Conservation (phyloP, 2,797 vertebrate species). For the Phyllotis vaccarum region DNA sequence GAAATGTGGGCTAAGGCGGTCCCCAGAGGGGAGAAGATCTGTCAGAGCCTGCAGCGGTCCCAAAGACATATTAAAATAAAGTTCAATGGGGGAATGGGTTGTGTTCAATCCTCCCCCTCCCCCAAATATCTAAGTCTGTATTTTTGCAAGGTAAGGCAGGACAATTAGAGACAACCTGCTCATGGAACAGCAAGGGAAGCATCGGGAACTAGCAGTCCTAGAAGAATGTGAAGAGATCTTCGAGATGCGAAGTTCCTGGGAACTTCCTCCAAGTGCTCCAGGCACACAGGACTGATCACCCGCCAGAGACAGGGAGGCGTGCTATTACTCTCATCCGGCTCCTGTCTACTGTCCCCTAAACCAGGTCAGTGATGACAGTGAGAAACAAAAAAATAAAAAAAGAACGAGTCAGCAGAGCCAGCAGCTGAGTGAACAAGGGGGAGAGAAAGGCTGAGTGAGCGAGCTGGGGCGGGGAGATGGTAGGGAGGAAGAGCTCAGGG, state of each 20-base stretch:
- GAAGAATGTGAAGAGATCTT: not conserved
- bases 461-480: not conserved
- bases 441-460: slow-evolving; percentile 52
- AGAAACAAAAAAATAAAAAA: slow-evolving; percentile 36
- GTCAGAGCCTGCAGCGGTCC: not conserved
- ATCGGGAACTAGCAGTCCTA: not conserved
- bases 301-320: not conserved
- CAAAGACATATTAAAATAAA: not conserved
- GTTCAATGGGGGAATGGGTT: not conserved
- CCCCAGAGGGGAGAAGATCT: not conserved
- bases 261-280: too few relatives aligned
- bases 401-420: slow-evolving; percentile 73
- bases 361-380: slow-evolving; percentile 58
- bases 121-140: not conserved
- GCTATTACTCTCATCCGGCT: not conserved
- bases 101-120: not conserved
- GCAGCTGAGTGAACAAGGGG: not conserved
- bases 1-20: too few relatives aligned
- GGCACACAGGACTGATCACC: not conserved
- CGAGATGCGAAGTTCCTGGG: not conserved
- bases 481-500: not conserved
- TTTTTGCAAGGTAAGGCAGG: not conserved
- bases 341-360: slow-evolving; percentile 7
- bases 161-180: not conserved
- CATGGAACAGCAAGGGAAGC: too few relatives aligned